Base-by-base conservation (phyloP, 2,113 vertebrate species). In the Tachuris rubrigastra region DNA sequence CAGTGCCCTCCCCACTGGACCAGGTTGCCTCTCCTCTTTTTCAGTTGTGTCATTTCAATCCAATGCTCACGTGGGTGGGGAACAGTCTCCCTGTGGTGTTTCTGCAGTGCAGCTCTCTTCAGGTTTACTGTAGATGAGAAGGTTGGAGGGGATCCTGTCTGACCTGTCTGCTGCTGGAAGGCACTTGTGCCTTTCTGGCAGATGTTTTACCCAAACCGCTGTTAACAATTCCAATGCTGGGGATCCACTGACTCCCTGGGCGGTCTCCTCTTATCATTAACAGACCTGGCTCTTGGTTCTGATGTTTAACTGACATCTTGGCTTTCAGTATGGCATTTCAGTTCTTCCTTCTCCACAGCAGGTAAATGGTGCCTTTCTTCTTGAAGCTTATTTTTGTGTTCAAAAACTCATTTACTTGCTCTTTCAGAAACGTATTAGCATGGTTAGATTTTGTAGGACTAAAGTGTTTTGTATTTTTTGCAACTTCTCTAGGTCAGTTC, bases 11-110 rank as follows among this genome's bases (percentile, higher is more conserved):
- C 39, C 39, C 39, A 4, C 8, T 3, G 39, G 19, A 6, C 21
- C 52, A 27, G 74, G 25, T 47, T 78, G 60, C n/a, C 74, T 21
- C 37, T 81, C 69, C 52, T 14, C 3, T 2, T 10, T 59, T 41
- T 16, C 18, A 33, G 37, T 28, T 3, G 1, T 3, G 56, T 6
- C n/a, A 9, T 41, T 58, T 33, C 85, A 14, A 0, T 6, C 3
- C 31, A 9, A 19, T 4, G 46, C 49, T 74, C n/a, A 0, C 1
- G 2, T 0, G 2, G n/a, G 62, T 0, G 2, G 24, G 66, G 35
- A 37, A 0, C 52, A 14, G 12, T 27, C 31, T 58, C 41, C 4
- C 0, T 50, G 28, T 3, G n/a, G 6, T 2, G 7, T 13, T 37
- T 18, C 75, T 58, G 31, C 25, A 8, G 35, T 1, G 3, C 14